Evolutionary conservation across 2,113 vertebrate species (phyloP), one percentile per base, ranked within the genome.

Genomic region (Sclerurus mexicanus): DNA sequence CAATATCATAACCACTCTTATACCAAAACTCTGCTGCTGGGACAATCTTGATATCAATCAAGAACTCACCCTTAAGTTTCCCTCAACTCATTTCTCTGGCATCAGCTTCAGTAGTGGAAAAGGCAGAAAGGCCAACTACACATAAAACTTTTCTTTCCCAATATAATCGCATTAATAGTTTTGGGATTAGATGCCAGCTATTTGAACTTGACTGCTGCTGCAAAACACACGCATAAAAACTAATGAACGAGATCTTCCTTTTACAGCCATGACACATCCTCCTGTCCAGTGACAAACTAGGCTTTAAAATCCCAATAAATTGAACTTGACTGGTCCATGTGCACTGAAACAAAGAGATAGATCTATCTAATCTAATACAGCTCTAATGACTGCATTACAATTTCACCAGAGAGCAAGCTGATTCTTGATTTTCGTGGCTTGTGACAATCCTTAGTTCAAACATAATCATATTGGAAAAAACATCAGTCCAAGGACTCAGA

Each of bases 291-390:
- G 53, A 96, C 88, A 95, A 96, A 90, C 37, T 46, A 78, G 64
- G 83, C 83, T 94, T 94, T 92, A 95, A 96, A 96, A 94, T 58
- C 69, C 73, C 62, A 82, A 35, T 92, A 94, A 96, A 94, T 63
- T 87, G 69, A 89, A 90, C 83, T 62, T 90, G 76, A 92, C 85
- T 93, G 49, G 86, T 53, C 83, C 85, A 72, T 60, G 85, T 90
- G 83, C 79, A 72, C 27, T 78, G 88, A 84, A 95, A 92, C 73
- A 87, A 88, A 87, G 76, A 81, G 56, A 96, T 6, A 92, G 49
- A 90, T 89, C 72, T 75, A 90, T 71, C 90, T 89, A 72, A 93
- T 85, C 82, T 87, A 87, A 89, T 68, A 77, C 55, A 95, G 39
- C 69, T 85, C 87, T 85, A 94, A 94, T 50, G 83, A 94, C 66